Evolutionary conservation across 2,888 invertebrate species (phyloP).

Genomic region (Aleiodes testaceus): DNA sequence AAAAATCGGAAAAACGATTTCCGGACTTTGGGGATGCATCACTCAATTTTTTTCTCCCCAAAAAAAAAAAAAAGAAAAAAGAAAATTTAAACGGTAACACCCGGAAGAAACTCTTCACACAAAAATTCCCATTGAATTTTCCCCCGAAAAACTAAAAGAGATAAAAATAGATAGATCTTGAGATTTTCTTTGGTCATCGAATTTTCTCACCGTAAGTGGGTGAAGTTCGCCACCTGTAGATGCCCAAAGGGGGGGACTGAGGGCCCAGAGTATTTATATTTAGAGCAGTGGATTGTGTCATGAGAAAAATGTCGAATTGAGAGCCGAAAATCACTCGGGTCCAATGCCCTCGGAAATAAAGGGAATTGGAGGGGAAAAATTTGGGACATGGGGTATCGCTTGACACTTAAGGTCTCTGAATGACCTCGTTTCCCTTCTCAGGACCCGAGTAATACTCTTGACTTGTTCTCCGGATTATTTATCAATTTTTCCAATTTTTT

Average conservation of each 20-base stretch:
- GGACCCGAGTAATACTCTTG: slow-evolving; percentile 57
- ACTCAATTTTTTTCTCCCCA: slow-evolving; percentile 12
- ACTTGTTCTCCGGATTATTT: slow-evolving; percentile 22
- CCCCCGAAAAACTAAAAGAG: slow-evolving; percentile 3
- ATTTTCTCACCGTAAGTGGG: slow-evolving; percentile 38
- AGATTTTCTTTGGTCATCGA: slow-evolving; percentile 37
- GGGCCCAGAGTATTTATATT: slow-evolving; percentile 1
- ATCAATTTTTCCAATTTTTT: not conserved
- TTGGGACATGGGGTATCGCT: slow-evolving; percentile 47
- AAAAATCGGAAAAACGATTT: slow-evolving; percentile 1
- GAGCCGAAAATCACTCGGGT: slow-evolving; percentile 2
- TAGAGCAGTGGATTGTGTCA: slow-evolving; percentile 47
- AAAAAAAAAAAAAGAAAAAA: not conserved
- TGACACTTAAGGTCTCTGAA: slow-evolving; percentile 44
- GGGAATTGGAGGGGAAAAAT: too few species aligned
- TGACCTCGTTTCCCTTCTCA: slow-evolving; percentile 70
- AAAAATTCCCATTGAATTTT: slow-evolving; percentile 31
- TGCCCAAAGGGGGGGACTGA: slow-evolving; percentile 6
- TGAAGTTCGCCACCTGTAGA: slow-evolving; percentile 63
- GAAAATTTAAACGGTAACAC: slow-evolving; percentile 2
- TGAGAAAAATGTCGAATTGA: not conserved
- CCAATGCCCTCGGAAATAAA: slow-evolving; percentile 13
- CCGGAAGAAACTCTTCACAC: slow-evolving; percentile 2
- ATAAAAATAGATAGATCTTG: not conserved
- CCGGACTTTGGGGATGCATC: slow-evolving; percentile 1